Percentiles rank a stretch among this genome's conserved stretches.
Conservation (phyloP, 2,888 invertebrate genomes). For the Rotaria socialis region DNA sequence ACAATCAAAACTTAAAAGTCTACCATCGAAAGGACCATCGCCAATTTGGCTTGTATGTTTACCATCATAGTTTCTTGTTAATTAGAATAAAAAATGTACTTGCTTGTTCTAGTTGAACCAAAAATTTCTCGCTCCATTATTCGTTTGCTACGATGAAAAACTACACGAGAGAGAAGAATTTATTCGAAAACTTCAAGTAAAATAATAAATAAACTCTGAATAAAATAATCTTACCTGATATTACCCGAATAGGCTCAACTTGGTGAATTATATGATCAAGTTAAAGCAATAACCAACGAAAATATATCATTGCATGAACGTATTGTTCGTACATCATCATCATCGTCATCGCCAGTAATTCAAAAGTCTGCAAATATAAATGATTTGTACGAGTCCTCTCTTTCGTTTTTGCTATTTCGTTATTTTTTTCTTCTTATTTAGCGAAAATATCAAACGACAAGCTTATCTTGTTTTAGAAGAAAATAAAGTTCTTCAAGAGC, state of each 20-base stretch:
- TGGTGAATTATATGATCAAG: slow-evolving; percentile 36
- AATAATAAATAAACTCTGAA: neutral
- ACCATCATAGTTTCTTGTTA: neutral
- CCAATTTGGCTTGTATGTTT: slow-evolving; percentile 58
- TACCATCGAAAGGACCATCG: slow-evolving; percentile 55
- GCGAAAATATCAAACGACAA: slow-evolving; percentile 57
- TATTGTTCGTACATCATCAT: neutral
- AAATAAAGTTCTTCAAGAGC: slow-evolving; percentile 58
- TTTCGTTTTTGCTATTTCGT: neutral
- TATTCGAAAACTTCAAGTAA: slow-evolving; percentile 52
- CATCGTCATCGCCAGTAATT: neutral
- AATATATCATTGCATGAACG: slow-evolving; percentile 39
- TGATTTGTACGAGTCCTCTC: neutral
- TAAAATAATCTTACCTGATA: neutral
- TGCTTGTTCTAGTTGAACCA: neutral
- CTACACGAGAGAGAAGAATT: slow-evolving; percentile 53
- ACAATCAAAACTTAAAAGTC: slow-evolving; percentile 54
- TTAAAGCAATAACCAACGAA: slow-evolving; percentile 35
- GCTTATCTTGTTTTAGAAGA: slow-evolving; percentile 58
- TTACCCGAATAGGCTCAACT: neutral
- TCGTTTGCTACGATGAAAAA: slow-evolving; percentile 58
- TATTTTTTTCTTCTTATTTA: slow-evolving; percentile 45
- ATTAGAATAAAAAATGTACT: neutral
- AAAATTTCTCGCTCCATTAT: slow-evolving; percentile 55
- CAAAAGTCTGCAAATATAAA: neutral